These are phyloP conservation scores for Pristiophorus japonicus DNA, from an alignment of 2,113 vertebrate species.

Conservation along the genomic window DNA sequence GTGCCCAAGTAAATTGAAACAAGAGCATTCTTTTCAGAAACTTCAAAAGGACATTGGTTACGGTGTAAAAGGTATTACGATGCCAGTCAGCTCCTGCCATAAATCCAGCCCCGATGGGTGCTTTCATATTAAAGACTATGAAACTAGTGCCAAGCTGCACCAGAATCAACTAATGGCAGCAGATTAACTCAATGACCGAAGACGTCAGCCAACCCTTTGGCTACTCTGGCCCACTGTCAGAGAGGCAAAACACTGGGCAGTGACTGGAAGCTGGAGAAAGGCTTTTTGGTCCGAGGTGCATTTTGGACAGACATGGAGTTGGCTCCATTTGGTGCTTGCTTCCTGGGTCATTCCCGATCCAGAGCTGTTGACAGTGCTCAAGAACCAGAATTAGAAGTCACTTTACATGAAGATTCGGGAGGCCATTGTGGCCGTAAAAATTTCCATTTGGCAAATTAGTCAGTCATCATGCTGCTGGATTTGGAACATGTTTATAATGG, in stretches of 20 bases:
- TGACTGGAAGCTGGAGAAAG: neutral
- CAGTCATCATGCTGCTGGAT: neutral
- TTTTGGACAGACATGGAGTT: neutral
- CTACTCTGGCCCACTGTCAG: too few relatives aligned
- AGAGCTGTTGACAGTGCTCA: neutral
- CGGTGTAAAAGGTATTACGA: neutral
- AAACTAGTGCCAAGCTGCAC: neutral
- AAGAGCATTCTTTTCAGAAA: neutral
- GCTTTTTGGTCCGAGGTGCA: neutral
- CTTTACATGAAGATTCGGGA: neutral
- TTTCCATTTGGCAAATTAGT: neutral
- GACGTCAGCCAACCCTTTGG: neutral
- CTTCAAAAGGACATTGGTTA: neutral
- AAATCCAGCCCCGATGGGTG: neutral
- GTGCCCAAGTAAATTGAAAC: neutral
- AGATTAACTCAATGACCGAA: neutral
- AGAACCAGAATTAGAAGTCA: neutral
- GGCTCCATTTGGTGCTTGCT: neutral
- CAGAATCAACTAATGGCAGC: neutral
- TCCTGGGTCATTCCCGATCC: neutral
- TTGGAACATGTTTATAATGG: neutral
- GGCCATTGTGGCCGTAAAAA: neutral
- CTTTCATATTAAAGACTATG: neutral
- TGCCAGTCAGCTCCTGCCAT: neutral
- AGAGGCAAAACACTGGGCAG: neutral